Evolutionary conservation across 2,113 vertebrate genomes (phyloP), one percentile per base, ranked within the genome.

Genomic region (Gavialis gangeticus): DNA sequence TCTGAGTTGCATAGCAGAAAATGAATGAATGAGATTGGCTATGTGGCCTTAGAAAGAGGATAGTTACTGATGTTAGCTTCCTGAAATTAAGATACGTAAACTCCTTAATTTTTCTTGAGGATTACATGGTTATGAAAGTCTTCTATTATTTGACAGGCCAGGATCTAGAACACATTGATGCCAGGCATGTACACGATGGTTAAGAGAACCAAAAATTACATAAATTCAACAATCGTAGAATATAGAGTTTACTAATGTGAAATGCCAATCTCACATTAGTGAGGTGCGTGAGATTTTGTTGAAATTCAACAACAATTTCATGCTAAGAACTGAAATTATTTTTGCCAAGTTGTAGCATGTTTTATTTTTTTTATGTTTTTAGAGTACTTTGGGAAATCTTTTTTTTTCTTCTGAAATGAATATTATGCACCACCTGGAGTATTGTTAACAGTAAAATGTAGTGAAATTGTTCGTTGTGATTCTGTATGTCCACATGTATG

Each of bases 401-500:
- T 93, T 54, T 94, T 95, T 93, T 94, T 84, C 83, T 89, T 57
- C 85, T 93, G 82, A 95, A 97, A 93, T 94, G 89, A 76, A 96
- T 96, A 97, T 64, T 95, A 90, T 98, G 97, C 97, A 96, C 98
- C 96, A 98, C 92, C 88, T 96, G 86, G 96, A 95, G 75, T 90
- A 92, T 92, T 92, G 78, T 82, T 93, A 92, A 93, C 93, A 96
- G 91, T 96, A 97, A 95, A 95, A 73, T 90, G 82, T 96, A 96
- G 96, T 97, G 96, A 98, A 97, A 97, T 96, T 84, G 75, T 95
- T 82, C 79, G 71, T 82, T 96, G 88, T 97, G 96, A 97, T 94
- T 98, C 97, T 96, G 30, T 95, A 95, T 97, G 98, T 97, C 97
- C 96, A 93, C 91, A 82, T 93, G 97, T 97, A 94, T 62, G 97